These are phyloP conservation scores for Andrena bicolor DNA, from an alignment of 2,888 invertebrate species.

Conservation along the genomic window DNA sequence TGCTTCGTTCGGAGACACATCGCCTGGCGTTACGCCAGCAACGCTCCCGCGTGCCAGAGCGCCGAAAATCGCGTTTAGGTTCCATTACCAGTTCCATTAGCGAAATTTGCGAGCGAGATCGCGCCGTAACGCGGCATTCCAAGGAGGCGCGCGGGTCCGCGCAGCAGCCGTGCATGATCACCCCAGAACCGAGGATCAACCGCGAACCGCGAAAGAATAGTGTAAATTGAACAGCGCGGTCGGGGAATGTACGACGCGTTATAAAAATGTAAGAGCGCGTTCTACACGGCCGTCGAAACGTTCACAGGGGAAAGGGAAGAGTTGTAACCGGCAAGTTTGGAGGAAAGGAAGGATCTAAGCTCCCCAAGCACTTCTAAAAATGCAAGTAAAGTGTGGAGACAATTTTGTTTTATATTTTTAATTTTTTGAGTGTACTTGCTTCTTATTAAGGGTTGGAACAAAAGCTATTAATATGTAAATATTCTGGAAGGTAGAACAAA, in stretches of 20 bases:
- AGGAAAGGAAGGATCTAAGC: too few relatives aligned
- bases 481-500: too few relatives aligned
- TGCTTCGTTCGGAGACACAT: constrained; percentile 25
- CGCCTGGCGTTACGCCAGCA: constrained; percentile 38
- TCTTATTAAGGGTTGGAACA: too few relatives aligned
- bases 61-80: constrained; percentile 49
- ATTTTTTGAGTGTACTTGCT: too few relatives aligned
- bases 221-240: neutral
- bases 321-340: neutral
- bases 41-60: constrained; percentile 26
- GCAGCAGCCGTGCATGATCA: too few relatives aligned
- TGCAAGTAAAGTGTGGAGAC: too few relatives aligned
- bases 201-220: neutral
- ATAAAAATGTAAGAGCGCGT: constrained; percentile 18
- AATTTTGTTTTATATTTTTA: too few relatives aligned
- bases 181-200: neutral
- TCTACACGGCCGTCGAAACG: neutral
- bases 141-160: constrained; percentile 17
- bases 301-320: neutral
- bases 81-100: constrained; percentile 60
- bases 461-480: too few relatives aligned
- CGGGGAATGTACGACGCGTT: neutral
- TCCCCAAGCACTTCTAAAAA: too few relatives aligned
- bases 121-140: constrained; percentile 29
- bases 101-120: constrained; percentile 39